Evolutionary conservation across 2,888 invertebrate genomes (phyloP), one percentile per base, ranked within the genome.

Genomic region (Nemotelus pantherinus): DNA sequence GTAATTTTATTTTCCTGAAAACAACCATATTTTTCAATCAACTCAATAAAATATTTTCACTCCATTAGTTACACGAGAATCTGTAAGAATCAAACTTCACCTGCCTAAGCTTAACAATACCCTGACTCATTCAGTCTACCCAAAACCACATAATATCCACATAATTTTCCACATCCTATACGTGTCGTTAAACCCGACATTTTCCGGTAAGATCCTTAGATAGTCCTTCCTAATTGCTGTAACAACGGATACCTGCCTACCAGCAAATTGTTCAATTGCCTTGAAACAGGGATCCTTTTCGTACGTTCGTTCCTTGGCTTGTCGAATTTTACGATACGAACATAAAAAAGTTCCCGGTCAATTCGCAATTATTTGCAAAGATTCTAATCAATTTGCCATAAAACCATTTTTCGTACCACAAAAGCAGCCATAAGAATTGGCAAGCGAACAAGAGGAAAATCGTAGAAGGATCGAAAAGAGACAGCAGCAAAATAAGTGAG

Each of bases 281-380:
- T n/a, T 7, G 9, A 58, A 58, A 25, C 25, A 10, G 25, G 4
- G 4, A 58, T 58, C n/a, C 25, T 58, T 58, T 58, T n/a, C 7
- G 41, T 63, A 7, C 50, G 5, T 25, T 25, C 25, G 25, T 57
- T 57, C 57, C 25, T 57, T 10, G 10, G 25, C 5, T 50, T 57
- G 10, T 43, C 39, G 45, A 45, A 64, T 43, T 45, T 45, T 65
- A 47, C 65, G 47, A 65, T 6, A 9, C 45, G 10, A 44, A 44
- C 64, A 65, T 3, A 10, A 65, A 65, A 65, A 43, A 43, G 7
- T n/a, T 10, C n/a, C n/a, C 6, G 7, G 10, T 47, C 65, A 65
- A 47, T 65, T n/a, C 4, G 48, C 50, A 48, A 68, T 68, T 50
- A 68, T 68, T 68, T 68, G 68, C 50, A 48, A 67, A 67, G 68